These are phyloP conservation scores for Cricetomys ansorgei DNA, from an alignment of 2,113 vertebrate species.

Conservation along the genomic window DNA sequence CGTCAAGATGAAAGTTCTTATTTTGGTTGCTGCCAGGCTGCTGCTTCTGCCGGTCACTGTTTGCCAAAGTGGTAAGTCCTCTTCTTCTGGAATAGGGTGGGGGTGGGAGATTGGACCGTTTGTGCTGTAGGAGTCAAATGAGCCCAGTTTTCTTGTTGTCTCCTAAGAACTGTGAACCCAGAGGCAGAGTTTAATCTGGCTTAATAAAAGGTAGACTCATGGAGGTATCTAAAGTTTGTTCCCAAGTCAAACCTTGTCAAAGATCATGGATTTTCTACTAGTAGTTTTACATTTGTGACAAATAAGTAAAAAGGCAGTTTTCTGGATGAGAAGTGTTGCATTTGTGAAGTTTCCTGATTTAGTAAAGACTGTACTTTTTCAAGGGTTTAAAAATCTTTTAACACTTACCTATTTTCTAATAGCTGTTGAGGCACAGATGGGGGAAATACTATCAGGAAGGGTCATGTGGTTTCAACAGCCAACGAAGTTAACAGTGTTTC, in stretches of 20 bases:
- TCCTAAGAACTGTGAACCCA: neutral
- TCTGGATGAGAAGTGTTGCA: neutral
- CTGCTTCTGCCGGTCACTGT: constrained; percentile 65
- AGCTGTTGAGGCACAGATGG: neutral
- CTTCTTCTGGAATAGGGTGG: neutral
- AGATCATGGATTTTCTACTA: neutral
- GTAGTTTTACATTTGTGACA: neutral
- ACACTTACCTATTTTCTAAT: neutral
- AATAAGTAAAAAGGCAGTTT: neutral
- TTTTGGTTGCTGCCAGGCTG: constrained; percentile 69
- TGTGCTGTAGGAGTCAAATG: neutral
- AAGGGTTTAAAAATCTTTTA: neutral
- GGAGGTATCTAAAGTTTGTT: neutral
- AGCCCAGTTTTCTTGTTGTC: neutral
- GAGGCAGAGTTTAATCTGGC: neutral
- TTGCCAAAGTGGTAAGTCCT: constrained; percentile 81
- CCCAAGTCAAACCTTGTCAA: neutral
- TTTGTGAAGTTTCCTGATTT: neutral
- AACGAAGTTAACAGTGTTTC: neutral
- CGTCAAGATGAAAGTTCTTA: constrained; percentile 80
- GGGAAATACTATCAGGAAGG: neutral
- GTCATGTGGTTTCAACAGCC: neutral
- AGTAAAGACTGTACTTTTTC: neutral
- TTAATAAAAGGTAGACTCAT: neutral
- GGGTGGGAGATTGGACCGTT: neutral